Evolutionary conservation across 2,113 vertebrate species (phyloP).

Genomic region (Gadus chalcogrammus): DNA sequence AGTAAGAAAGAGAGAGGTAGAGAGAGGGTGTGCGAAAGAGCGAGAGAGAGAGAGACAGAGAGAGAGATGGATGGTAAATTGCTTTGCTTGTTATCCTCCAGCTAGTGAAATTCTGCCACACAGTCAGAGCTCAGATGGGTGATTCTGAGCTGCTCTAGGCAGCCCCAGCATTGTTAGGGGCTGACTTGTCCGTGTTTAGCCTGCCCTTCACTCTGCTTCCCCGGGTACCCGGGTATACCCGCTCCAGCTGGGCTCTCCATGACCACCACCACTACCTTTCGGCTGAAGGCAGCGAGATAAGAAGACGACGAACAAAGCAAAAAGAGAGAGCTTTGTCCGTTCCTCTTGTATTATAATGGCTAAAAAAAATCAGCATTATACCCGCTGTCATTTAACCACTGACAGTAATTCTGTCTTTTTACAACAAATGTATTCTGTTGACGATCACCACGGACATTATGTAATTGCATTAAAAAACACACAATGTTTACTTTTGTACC

Average conservation of each 20-base stretch:
- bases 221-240: slow-evolving; percentile 10
- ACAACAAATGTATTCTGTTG: no score
- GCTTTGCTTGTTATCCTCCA: slow-evolving; percentile 62
- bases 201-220: slow-evolving; percentile 2
- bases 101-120: slow-evolving; percentile 60
- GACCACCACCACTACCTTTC: slow-evolving; percentile 17
- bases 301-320: slow-evolving; percentile 8
- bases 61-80: slow-evolving; percentile 44
- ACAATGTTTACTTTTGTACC: no score
- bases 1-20: no score
- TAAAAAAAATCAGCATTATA: no score
- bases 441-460: no score
- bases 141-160: slow-evolving; percentile 56
- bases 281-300: slow-evolving; percentile 5
- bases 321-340: not conserved
- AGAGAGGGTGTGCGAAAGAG: no score
- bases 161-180: slow-evolving; percentile 57
- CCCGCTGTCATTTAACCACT: no score
- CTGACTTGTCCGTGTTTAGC: slow-evolving; percentile 22
- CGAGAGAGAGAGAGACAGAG: no score
- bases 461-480: no score
- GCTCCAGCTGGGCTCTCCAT: slow-evolving; percentile 44
- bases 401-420: no score
- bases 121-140: slow-evolving; percentile 46
- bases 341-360: no score